A percentile compares a stretch with the other conserved stretches of the same genome.
Conservation (phyloP, 2,888 invertebrate genomes). For the Ferdinandea cuprea region DNA sequence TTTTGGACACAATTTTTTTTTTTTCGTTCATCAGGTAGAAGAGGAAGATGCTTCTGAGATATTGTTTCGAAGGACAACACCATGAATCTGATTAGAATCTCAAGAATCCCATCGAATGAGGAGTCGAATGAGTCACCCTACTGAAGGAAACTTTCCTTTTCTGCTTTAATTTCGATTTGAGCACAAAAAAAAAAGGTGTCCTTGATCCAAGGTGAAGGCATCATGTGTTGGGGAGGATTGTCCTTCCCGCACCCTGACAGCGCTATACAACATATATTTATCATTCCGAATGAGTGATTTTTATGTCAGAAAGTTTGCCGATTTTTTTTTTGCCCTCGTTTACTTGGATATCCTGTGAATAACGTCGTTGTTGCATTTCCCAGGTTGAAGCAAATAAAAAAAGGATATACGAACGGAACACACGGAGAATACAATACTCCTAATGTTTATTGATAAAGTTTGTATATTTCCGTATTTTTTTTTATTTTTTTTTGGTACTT, state of each 20-base stretch:
- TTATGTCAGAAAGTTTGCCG: constrained; percentile 72
- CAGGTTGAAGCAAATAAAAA: constrained; percentile 8
- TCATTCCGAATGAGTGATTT: constrained; percentile 73
- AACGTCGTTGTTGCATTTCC: constrained; percentile 51
- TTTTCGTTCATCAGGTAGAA: constrained; percentile 30
- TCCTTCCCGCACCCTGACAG: constrained; percentile 7
- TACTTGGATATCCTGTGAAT: constrained; percentile 19
- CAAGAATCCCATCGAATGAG: constrained; percentile 12
- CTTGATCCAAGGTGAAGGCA: constrained; percentile 71
- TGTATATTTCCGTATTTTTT: constrained; percentile 5
- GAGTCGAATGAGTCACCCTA: constrained; percentile 36
- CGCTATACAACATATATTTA: constrained; percentile 46
- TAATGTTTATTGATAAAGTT: constrained; percentile 72
- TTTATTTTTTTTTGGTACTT: constrained; percentile 13
- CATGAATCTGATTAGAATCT: constrained; percentile 73
- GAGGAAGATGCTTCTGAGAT: constrained; percentile 50
- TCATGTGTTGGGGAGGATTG: constrained; percentile 59
- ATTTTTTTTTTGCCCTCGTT: constrained; percentile 23
- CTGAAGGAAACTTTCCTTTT: constrained; percentile 39
- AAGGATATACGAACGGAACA: constrained; percentile 40
- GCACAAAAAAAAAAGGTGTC: constrained; percentile 57
- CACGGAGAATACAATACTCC: constrained; percentile 54
- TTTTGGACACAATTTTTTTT: constrained; percentile 8
- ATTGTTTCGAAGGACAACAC: constrained; percentile 73
- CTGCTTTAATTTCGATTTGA: constrained; percentile 57